These are phyloP conservation scores for Taenioides sp. DNA, from an alignment of 2,797 vertebrate genomes.

Conservation along the genomic window DNA sequence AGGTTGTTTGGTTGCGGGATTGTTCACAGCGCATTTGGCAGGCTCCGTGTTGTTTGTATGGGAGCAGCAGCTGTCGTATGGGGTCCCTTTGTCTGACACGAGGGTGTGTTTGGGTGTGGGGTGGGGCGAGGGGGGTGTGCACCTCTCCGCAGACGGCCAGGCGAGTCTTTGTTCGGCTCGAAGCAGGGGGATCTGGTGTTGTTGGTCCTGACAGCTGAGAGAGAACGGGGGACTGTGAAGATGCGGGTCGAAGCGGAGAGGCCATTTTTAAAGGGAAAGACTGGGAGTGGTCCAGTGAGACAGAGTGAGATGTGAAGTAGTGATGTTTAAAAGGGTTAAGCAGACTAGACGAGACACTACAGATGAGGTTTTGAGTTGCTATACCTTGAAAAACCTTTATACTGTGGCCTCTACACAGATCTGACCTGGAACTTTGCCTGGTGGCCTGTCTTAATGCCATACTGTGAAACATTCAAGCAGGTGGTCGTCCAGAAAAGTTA, in stretches of 20 bases:
- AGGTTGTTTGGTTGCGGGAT: not conserved
- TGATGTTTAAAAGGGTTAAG: not conserved
- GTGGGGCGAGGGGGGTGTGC: constrained; percentile 61
- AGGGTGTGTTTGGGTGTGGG: constrained; percentile 43
- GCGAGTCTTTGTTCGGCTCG: constrained; percentile 74
- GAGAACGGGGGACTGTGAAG: constrained; percentile 17
- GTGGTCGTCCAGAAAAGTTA: too few relatives aligned
- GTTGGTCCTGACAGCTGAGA: constrained; percentile 46
- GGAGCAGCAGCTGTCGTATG: constrained; percentile 64
- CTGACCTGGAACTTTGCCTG: too few relatives aligned
- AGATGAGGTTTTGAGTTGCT: not conserved
- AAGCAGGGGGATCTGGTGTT: constrained; percentile 62
- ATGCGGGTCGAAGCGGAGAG: not conserved
- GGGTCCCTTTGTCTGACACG: constrained; percentile 65
- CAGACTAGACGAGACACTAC: not conserved
- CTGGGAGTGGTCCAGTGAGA: constrained; percentile 12
- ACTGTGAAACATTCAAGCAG: too few relatives aligned
- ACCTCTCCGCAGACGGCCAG: constrained; percentile 41
- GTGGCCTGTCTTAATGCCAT: too few relatives aligned
- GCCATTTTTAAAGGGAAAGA: too few relatives aligned
- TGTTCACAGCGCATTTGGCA: not conserved
- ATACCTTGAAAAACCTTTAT: too few relatives aligned
- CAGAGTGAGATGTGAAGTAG: constrained; percentile 1
- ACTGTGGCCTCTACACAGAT: too few relatives aligned
- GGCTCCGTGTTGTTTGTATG: constrained; percentile 7